Evolutionary conservation across 2,888 invertebrate genomes (phyloP), one percentile per base, ranked within the genome.

Genomic region (Dicyrtoma fusca): DNA sequence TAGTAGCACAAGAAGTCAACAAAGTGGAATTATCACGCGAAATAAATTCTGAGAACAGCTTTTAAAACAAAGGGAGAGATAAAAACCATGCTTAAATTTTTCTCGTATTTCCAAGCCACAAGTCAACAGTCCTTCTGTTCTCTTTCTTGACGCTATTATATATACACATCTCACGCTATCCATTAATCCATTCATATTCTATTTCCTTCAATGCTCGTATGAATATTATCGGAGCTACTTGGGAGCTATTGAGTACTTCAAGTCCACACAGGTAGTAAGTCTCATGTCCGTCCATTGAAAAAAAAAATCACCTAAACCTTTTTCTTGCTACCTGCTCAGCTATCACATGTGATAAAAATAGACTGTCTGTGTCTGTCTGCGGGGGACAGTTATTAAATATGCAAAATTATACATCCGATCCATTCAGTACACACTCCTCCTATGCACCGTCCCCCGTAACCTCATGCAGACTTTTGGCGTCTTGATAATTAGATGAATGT

Each of bases 341-440:
- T 57, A 57, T 57, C 57, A 57, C n/a, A 34, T 34, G 34, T 34
- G 34, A 57, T 57, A 57, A 57, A 57, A 57, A 57, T 57, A 57
- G 57, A 57, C 23, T 57, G 57, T 57, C 57, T 57, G 34, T 34
- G 34, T 34, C 34, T 34, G 34, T 34, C 34, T 34, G 26, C 25
- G 57, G 8, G 57, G 25, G 14, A 57, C 23, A n/a, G 57, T 57
- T 57, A 25, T 25, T 57, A 14, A 25, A n/a, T n/a, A 57, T 57
- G 57, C 8, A 57, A 57, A 57, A 34, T 8, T 34, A 34, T 34
- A 34, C 8, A 8, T 34, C 3, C 34, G 34, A 34, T 34, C 34
- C 3, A 34, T 34, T 34, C 34, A 34, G 34, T 34, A 34, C n/a
- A n/a, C n/a, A n/a, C n/a, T n/a, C n/a, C n/a, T n/a, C n/a, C 4